Conservation (phyloP, 2,113 vertebrate genomes). For the Amblyornis subalaris region DNA sequence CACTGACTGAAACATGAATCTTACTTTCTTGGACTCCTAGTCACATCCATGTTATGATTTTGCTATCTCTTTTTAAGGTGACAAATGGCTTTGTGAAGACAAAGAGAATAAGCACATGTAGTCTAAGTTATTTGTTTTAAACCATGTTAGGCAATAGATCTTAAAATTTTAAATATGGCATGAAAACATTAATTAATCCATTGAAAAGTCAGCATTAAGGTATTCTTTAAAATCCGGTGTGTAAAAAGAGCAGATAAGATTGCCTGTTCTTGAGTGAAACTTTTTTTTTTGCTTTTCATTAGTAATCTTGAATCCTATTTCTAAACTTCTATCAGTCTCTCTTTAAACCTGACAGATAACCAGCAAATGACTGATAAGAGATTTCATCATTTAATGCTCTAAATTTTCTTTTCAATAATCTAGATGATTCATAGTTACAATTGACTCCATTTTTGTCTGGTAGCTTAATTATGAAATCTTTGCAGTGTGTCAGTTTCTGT, state of each 20-base stretch:
- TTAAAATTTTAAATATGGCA: background rate
- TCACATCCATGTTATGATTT: background rate
- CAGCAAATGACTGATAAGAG: background rate
- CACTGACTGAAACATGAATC: background rate
- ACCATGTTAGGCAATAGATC: background rate
- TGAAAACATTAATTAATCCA: background rate
- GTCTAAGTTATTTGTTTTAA: background rate
- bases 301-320: background rate
- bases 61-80: background rate
- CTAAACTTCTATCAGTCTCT: background rate
- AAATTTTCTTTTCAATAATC: constrained; percentile 11
- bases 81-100: background rate
- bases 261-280: background rate
- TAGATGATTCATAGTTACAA: constrained; percentile 26
- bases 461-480: constrained; percentile 1
- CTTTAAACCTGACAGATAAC: constrained; percentile 24
- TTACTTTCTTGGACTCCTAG: background rate
- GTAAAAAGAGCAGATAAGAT: background rate
- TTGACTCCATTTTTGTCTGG: background rate
- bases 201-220: background rate
- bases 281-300: background rate
- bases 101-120: background rate
- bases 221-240: background rate
- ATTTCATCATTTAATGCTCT: constrained; percentile 18
- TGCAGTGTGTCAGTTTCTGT: background rate